These are phyloP conservation scores for Stichodactyla mertensii DNA, from an alignment of 64 coral and sea anemone species.

Conservation along the genomic window DNA sequence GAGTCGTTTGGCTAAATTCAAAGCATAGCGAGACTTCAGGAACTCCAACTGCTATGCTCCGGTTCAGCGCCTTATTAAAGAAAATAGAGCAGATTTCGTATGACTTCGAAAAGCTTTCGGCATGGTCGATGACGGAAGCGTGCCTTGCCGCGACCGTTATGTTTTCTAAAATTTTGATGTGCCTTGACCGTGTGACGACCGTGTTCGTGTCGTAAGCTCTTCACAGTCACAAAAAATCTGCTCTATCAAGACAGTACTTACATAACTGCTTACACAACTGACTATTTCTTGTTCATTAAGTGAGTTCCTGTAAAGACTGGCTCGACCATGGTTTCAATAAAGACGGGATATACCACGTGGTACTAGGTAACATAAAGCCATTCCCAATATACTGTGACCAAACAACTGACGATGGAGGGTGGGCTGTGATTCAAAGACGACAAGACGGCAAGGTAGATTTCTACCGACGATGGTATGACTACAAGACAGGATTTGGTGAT, in stretches of 20 bases:
- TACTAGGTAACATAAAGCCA: background rate
- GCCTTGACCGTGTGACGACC: no score
- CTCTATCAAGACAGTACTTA: background rate
- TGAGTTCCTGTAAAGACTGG: constrained; percentile 19
- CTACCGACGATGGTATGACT: constrained; percentile 21
- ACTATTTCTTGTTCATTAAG: background rate
- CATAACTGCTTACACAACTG: background rate
- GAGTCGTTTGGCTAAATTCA: no score
- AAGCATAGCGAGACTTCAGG: no score
- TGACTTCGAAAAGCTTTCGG: no score
- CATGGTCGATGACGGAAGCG: no score
- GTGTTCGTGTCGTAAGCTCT: no score
- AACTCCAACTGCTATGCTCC: no score
- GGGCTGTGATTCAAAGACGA: constrained; percentile 41
- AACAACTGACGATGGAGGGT: constrained; percentile 46
- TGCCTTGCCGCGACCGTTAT: no score
- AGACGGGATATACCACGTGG: constrained; percentile 12
- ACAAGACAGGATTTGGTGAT: constrained; percentile 39
- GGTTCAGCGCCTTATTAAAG: no score
- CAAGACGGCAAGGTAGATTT: background rate
- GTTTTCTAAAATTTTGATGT: no score
- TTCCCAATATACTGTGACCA: constrained; percentile 42
- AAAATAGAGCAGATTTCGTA: no score
- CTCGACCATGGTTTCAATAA: background rate
- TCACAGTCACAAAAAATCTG: background rate